phyloP scores from a whole-genome alignment of 2,113 vertebrate genomes.

The Pygathrix nemaeus region DNA sequence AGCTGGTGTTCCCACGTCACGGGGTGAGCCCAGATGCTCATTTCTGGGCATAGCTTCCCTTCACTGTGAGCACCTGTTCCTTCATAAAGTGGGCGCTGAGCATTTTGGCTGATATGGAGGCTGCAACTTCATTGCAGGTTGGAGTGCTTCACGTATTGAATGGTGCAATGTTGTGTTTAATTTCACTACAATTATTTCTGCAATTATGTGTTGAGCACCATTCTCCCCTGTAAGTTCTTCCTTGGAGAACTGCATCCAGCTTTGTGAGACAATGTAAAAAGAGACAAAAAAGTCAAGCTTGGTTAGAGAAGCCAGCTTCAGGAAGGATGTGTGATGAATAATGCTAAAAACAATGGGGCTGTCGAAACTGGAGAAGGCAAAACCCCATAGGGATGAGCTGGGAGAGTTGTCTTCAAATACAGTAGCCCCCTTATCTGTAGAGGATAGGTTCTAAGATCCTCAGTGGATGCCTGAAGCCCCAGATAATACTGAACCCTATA shows the following conservation, averaged over 20 bases:
- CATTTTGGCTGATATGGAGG: neutral
- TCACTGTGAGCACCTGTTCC: neutral
- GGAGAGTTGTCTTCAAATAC: neutral
- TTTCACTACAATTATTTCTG: neutral
- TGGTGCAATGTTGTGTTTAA: neutral
- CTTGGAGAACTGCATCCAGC: neutral
- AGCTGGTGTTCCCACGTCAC: fast-evolving
- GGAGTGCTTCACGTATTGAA: neutral
- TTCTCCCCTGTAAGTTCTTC: neutral
- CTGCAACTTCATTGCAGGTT: neutral
- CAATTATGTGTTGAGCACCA: neutral
- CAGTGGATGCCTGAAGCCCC: neutral
- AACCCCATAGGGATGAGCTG: neutral
- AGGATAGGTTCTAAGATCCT: neutral
- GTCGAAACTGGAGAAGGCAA: neutral
- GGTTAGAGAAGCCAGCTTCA: neutral
- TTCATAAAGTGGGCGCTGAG: neutral
- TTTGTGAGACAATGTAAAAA: neutral
- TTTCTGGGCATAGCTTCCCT: neutral
- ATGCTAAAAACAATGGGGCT: neutral
- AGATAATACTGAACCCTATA: neutral
- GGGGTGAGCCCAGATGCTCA: neutral
- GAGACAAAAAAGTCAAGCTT: neutral
- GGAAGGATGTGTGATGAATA: neutral
- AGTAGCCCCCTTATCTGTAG: neutral